A percentile compares a stretch with the other conserved stretches of the same genome.
These are phyloP conservation scores for Osmerus mordax DNA, from an alignment of 2,113 vertebrate species.

Conservation along the genomic window DNA sequence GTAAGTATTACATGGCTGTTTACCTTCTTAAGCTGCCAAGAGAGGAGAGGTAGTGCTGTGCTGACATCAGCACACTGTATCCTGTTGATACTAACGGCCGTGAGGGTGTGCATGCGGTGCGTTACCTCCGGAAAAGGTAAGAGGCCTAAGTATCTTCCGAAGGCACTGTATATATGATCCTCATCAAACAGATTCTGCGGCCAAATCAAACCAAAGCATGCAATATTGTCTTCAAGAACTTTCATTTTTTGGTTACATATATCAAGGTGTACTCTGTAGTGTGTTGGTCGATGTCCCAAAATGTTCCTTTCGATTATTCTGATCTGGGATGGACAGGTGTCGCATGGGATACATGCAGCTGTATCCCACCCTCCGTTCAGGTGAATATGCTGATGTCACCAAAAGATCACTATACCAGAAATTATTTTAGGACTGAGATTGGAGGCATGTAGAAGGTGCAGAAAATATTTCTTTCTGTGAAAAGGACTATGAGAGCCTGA, in stretches of 20 bases:
- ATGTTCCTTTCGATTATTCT: not conserved
- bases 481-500: conserved; percentile 10
- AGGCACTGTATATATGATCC: too few species aligned
- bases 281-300: not conserved
- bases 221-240: too few species aligned
- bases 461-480: conserved; percentile 27
- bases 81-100: too few species aligned
- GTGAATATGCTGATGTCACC: conserved; percentile 20
- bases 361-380: conserved; percentile 11
- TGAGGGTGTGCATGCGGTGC: too few species aligned
- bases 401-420: conserved; percentile 10
- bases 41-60: conserved; percentile 2
- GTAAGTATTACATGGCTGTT: not conserved
- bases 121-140: too few species aligned
- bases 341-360: conserved; percentile 13
- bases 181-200: too few species aligned
- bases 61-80: conserved; percentile 8
- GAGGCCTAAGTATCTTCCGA: too few species aligned
- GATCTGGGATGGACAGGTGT: conserved; percentile 15
- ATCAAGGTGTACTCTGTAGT: too few species aligned
- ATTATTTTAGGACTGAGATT: conserved; percentile 24
- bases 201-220: too few species aligned
- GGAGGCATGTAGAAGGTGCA: conserved; percentile 31
- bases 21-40: conserved; percentile 8
- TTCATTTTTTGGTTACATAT: too few species aligned